A percentile compares a stretch with the other conserved stretches of the same genome.
phyloP scores from a whole-genome alignment of 1,140 invertebrate species.

The Leptoteleia sp. region DNA sequence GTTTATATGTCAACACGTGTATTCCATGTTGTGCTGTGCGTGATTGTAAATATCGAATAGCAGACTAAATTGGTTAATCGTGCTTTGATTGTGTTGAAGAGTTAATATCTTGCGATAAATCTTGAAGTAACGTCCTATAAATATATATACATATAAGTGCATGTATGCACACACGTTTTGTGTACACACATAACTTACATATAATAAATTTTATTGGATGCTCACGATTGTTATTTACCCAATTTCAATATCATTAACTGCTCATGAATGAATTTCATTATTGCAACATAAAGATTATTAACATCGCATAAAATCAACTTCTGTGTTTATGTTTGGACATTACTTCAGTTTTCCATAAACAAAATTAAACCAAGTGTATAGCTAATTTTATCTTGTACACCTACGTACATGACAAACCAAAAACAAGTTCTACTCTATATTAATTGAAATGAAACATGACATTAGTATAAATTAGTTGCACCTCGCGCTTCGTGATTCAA shows the following conservation, averaged over 20 bases:
- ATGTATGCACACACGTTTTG: neutral
- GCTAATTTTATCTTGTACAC: slow-evolving; percentile 19
- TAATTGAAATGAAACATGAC: slow-evolving; percentile 13
- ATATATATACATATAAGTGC: neutral
- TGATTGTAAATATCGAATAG: slow-evolving; percentile 68
- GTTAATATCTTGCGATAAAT: slow-evolving; percentile 40
- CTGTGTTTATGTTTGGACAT: slow-evolving; percentile 33
- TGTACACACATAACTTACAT: too few relatives aligned
- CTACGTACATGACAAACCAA: slow-evolving; percentile 23
- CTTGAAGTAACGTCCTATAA: slow-evolving; percentile 44
- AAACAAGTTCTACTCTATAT: slow-evolving; percentile 8
- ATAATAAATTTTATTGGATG: too few relatives aligned
- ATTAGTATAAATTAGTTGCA: slow-evolving; percentile 20
- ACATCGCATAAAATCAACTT: too few relatives aligned
- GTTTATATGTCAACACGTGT: slow-evolving; percentile 50
- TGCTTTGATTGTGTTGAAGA: slow-evolving; percentile 58
- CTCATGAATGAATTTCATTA: slow-evolving; percentile 9
- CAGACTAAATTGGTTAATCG: slow-evolving; percentile 77
- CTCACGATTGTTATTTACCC: neutral
- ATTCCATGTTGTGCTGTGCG: slow-evolving; percentile 41
- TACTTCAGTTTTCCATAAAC: slow-evolving; percentile 20
- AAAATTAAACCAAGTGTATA: slow-evolving; percentile 20
- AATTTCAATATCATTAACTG: slow-evolving; percentile 11
- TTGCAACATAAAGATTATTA: slow-evolving; percentile 7
- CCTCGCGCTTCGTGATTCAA: neutral